phyloP scores from a whole-genome alignment of 1,140 invertebrate species.

The Heliconius himera region DNA sequence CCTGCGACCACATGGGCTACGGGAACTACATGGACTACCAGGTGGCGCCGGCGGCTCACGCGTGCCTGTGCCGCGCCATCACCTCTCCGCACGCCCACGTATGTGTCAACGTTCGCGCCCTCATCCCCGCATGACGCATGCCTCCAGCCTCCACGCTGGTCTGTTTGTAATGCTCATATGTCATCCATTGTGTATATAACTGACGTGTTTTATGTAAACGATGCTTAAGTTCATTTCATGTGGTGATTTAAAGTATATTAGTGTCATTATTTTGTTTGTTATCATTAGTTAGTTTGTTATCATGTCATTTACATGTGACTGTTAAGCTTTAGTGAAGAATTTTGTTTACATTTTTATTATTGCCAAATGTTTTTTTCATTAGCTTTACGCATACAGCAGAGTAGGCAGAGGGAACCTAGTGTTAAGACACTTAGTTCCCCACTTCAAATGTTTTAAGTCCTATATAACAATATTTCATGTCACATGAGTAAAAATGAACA shows the following conservation, averaged over 20 bases:
- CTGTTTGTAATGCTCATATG: conserved; percentile 48
- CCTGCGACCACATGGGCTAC: conserved; percentile 95
- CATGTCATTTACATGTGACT: neutral
- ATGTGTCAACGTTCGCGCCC: conserved; percentile 55
- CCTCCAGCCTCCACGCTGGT: conserved; percentile 49
- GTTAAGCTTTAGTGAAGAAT: neutral
- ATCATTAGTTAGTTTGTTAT: neutral
- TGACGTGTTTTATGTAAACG: conserved; percentile 37
- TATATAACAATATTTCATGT: too few species aligned
- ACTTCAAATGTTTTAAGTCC: neutral
- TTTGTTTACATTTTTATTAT: too few species aligned
- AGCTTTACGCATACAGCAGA: too few species aligned
- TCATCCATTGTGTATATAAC: conserved; percentile 40
- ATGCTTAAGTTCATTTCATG: conserved; percentile 29
- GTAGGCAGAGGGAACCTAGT: too few species aligned
- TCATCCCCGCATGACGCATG: conserved; percentile 45
- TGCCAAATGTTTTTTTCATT: too few species aligned
- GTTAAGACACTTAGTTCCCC: too few species aligned
- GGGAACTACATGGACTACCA: conserved; percentile 95
- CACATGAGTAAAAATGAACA: neutral
- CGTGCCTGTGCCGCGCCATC: conserved; percentile 76
- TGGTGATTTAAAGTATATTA: conserved; percentile 2
- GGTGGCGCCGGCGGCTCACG: conserved; percentile 83
- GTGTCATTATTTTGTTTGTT: neutral
- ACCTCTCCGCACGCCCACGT: conserved; percentile 79